Percentiles rank a stretch among this genome's conserved stretches.
These are phyloP conservation scores for Sphaerodactylus townsendi DNA, from an alignment of 2,113 vertebrate species.

Conservation along the genomic window DNA sequence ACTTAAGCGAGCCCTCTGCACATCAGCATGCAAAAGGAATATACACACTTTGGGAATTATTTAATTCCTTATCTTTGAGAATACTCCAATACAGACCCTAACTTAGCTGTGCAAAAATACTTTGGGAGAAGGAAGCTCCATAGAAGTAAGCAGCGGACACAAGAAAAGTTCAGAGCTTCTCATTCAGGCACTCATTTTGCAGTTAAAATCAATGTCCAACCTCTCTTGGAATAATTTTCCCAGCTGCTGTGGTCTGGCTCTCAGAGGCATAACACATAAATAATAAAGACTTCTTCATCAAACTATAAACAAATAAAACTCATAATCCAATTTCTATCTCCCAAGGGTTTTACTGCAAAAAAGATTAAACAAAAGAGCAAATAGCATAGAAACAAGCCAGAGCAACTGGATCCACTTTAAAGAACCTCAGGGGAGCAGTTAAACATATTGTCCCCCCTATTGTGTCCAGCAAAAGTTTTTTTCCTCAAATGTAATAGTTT, in stretches of 20 bases:
- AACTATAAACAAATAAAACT: not conserved
- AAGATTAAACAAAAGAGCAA: conserved; percentile 14
- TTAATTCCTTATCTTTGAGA: too few relatives aligned
- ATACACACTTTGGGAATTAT: too few relatives aligned
- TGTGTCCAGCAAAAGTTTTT: conserved; percentile 8
- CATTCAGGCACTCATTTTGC: not conserved
- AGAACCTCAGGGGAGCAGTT: conserved; percentile 29
- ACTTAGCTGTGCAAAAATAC: not conserved
- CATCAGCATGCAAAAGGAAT: too few relatives aligned
- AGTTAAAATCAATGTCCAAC: not conserved
- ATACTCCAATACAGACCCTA: too few relatives aligned
- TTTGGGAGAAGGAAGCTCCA: not conserved
- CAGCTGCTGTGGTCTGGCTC: not conserved
- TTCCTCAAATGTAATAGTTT: conserved; percentile 24
- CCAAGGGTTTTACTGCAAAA: conserved; percentile 5
- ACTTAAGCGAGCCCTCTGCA: too few relatives aligned
- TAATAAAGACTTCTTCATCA: conserved; percentile 2
- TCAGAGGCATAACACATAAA: not conserved
- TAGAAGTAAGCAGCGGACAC: not conserved
- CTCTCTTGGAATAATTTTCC: too few relatives aligned
- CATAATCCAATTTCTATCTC: conserved; percentile 25
- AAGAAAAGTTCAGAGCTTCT: not conserved
- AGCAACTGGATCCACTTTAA: conserved; percentile 12
- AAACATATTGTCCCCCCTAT: conserved; percentile 45
- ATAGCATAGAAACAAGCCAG: not conserved